Evolutionary conservation across 2,888 invertebrate species (phyloP).

Genomic region (Sphaerophoria rueppellii): DNA sequence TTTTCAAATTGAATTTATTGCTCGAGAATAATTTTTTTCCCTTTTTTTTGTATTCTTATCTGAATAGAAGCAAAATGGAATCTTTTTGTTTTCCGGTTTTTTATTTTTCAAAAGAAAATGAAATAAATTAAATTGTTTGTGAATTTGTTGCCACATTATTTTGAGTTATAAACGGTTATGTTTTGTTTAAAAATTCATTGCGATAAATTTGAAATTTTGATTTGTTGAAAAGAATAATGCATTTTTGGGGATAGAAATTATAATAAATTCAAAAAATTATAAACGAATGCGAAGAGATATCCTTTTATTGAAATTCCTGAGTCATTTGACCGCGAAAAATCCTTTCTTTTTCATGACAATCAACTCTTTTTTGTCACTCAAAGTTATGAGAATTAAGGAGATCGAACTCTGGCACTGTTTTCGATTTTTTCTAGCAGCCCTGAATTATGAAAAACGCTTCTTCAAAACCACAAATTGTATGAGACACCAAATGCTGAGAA

Average conservation of each 20-base stretch:
- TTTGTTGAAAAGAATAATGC: background rate
- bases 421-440: no score
- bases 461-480: no score
- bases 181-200: slow-evolving; percentile 16
- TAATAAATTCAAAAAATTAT: background rate
- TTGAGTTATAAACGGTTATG: slow-evolving; percentile 22
- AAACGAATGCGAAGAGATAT: background rate
- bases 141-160: slow-evolving; percentile 1
- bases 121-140: slow-evolving; percentile 29
- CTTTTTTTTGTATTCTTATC: slow-evolving; percentile 46
- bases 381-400: no score
- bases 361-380: no score
- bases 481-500: no score
- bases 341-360: no score
- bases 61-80: slow-evolving; percentile 20
- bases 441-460: no score
- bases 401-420: no score
- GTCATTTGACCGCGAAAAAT: no score
- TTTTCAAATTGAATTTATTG: slow-evolving; percentile 41
- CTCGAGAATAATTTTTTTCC: slow-evolving; percentile 39
- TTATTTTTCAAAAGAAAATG: background rate
- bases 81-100: background rate
- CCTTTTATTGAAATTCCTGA: no score
- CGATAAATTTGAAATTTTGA: slow-evolving; percentile 4
- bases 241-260: background rate